phyloP scores from a whole-genome alignment of 37 sponge, comb jelly and placozoan species.

The Hexactinellida sp. region DNA sequence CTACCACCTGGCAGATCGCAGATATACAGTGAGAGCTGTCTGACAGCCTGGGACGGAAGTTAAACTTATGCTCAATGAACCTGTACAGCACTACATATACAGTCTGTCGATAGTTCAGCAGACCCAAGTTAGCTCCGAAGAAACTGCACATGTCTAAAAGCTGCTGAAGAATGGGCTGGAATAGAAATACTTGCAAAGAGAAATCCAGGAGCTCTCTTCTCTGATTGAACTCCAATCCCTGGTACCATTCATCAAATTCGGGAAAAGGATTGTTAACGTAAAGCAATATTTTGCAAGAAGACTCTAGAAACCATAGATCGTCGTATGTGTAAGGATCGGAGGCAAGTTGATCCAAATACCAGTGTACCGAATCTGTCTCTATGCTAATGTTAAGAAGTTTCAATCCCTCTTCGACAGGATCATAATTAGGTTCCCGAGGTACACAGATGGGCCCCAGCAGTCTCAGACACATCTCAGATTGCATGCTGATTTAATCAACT shows the following conservation, averaged over 20 bases:
- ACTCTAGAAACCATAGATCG: slow-evolving; percentile 6
- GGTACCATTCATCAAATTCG: background rate
- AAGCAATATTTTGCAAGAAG: background rate
- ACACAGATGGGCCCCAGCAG: background rate
- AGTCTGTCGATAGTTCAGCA: background rate
- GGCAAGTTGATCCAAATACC: background rate
- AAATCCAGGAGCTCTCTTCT: background rate
- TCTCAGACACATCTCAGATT: background rate
- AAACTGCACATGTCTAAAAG: slow-evolving; percentile 14
- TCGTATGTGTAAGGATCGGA: background rate
- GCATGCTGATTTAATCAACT: background rate
- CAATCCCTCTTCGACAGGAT: background rate
- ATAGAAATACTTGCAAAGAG: background rate
- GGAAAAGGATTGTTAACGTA: background rate
- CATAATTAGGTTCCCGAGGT: background rate
- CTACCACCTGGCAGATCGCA: background rate
- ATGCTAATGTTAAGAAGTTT: background rate
- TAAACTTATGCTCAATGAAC: background rate
- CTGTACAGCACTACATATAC: background rate
- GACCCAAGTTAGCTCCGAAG: background rate
- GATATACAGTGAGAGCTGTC: background rate
- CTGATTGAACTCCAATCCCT: background rate
- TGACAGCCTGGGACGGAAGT: background rate
- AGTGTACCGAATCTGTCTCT: background rate
- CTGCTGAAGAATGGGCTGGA: background rate